Conservation (phyloP, 1,140 invertebrate species). For the Mamestra configurata region DNA sequence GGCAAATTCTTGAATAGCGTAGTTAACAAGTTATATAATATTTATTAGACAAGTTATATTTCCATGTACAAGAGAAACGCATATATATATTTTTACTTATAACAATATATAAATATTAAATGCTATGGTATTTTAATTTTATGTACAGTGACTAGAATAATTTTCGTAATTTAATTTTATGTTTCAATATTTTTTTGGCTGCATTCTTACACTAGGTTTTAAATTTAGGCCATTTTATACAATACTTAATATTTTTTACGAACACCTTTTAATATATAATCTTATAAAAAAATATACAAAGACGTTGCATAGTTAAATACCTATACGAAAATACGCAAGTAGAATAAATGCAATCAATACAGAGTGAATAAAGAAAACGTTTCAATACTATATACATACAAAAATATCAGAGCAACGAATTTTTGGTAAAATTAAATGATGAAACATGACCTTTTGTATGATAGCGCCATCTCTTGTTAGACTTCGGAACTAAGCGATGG, state of each 20-base stretch:
- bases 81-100: slow-evolving; percentile 3
- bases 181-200: not conserved
- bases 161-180: not conserved
- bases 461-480: not conserved
- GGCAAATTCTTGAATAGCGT: slow-evolving; percentile 27
- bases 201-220: not conserved
- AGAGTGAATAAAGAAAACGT: too few relatives aligned
- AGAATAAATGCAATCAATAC: too few relatives aligned
- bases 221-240: not conserved
- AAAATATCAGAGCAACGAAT: too few relatives aligned
- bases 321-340: too few relatives aligned
- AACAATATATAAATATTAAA: not conserved
- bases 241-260: too few relatives aligned
- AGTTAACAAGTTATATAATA: not conserved
- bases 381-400: too few relatives aligned
- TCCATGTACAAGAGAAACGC: slow-evolving; percentile 49
- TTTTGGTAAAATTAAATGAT: too few relatives aligned
- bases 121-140: slow-evolving; percentile 7
- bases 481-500: too few relatives aligned
- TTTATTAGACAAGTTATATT: not conserved
- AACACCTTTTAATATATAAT: too few relatives aligned
- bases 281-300: too few relatives aligned
- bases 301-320: too few relatives aligned
- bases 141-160: not conserved
- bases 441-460: not conserved